These are phyloP conservation scores for Plebejus anna DNA, from an alignment of 2,888 invertebrate genomes.

Conservation along the genomic window DNA sequence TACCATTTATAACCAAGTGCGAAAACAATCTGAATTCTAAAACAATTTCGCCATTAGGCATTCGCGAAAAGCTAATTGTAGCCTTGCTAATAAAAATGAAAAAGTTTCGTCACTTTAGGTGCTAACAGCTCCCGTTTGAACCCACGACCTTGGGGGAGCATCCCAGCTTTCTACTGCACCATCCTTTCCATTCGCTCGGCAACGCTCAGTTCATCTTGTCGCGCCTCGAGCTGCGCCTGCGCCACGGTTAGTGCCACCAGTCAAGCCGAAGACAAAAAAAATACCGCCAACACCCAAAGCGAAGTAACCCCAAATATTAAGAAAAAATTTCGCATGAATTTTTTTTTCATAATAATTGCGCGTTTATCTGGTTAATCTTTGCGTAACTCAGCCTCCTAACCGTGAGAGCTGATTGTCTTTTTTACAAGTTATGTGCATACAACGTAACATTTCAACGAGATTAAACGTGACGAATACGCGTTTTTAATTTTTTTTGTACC, in stretches of 20 bases:
- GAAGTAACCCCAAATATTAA: constrained; percentile 11
- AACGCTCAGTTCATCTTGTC: constrained; percentile 24
- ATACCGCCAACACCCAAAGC: background rate
- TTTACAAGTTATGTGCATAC: constrained; percentile 22
- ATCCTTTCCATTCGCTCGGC: constrained; percentile 28
- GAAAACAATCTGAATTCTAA: background rate
- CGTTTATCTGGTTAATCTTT: constrained; percentile 22
- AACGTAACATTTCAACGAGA: constrained; percentile 11
- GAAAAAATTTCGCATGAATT: background rate
- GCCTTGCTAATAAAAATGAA: background rate
- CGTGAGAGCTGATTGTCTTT: constrained; percentile 23
- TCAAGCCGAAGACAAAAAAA: background rate
- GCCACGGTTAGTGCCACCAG: background rate
- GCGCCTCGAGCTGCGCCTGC: background rate
- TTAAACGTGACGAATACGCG: background rate
- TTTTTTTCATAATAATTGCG: constrained; percentile 16
- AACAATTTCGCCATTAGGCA: background rate
- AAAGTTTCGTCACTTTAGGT: constrained; percentile 2
- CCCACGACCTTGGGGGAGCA: constrained; percentile 21
- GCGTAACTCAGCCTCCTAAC: constrained; percentile 25
- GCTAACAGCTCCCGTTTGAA: background rate
- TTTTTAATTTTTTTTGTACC: background rate
- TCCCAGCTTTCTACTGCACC: constrained; percentile 29
- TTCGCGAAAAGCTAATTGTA: background rate
- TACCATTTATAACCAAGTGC: background rate